phyloP scores from a whole-genome alignment of 2,797 vertebrate genomes.

The Malurus splendens region DNA sequence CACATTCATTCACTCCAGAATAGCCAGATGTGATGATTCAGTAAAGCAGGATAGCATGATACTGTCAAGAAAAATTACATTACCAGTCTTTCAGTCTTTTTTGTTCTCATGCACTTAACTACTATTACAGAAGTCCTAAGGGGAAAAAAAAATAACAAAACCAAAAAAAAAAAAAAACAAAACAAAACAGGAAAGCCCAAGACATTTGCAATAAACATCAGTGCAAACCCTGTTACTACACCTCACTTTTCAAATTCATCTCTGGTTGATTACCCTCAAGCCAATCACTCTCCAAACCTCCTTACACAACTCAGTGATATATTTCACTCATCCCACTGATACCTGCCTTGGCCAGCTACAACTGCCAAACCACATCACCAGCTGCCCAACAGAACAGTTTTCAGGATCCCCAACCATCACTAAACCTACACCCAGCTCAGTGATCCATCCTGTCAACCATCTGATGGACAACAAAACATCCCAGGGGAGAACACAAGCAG shows the following conservation, averaged over 20 bases:
- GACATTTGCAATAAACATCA: neutral
- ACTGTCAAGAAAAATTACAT: neutral
- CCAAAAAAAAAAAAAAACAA: neutral
- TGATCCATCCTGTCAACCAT: rapidly evolving
- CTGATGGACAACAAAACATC: neutral
- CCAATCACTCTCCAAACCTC: neutral
- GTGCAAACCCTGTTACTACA: neutral
- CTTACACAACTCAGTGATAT: neutral
- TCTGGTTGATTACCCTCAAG: neutral
- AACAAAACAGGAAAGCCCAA: neutral
- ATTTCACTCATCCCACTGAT: neutral
- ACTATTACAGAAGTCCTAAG: neutral
- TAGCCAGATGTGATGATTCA: neutral
- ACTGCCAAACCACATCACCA: neutral
- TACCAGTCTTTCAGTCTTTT: neutral
- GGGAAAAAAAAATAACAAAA: too few species aligned
- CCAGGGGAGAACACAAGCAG: neutral
- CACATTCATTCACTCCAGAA: neutral
- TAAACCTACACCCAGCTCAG: neutral
- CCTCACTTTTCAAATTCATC: neutral
- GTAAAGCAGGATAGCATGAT: neutral
- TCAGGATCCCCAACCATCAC: neutral
- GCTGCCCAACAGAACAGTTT: neutral
- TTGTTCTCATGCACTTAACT: neutral
- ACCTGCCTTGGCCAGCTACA: neutral